Base-by-base conservation (phyloP, 2,888 invertebrate genomes). In the Luperina nickerlii region DNA sequence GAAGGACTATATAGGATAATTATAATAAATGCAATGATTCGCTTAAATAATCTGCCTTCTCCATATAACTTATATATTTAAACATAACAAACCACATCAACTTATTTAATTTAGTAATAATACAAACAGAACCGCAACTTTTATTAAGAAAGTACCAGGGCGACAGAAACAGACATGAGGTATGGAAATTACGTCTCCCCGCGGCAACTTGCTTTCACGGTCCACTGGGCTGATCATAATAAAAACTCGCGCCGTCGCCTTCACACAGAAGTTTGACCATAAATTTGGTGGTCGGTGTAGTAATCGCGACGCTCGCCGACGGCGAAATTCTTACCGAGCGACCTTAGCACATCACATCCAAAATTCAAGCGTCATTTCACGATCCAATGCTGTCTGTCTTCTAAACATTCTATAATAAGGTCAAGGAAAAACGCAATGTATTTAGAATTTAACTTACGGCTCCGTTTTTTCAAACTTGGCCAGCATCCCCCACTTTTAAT, bases 191-290 rank as follows among this genome's bases (percentile, higher is more conserved):
- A 95, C 95, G 90, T 93, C 94, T 94, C 95, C 95, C 96, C 94
- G 94, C 94, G 93, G 95, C 96, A 95, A 95, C 96, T 96, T 96
- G 96, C 96, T 97, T 97, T 97, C 97, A 96, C 97, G 95, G 97
- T 96, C 97, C 97, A 97, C 96, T 97, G 97, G 91, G 92, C 95
- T 97, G 97, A 97, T 97, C 97, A 97, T 97, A 97, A 97, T 97
- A 97, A 97, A 97, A 97, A 97, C 96, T 94, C 96, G 95, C 95
- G 95, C 96, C 96, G 96, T 96, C 97, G 96, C 97, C 95, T 96
- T 93, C 94, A 90, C 94, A 91, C 94, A 91, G 93, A 97, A 97
- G 96, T 97, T 97, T 97, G 97, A 97, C 97, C 97, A 97, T 97
- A 97, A 97, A 97, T 97, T 97, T 95, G 92, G 92, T 95, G 95